These are phyloP conservation scores for Taurulus bubalis DNA, from an alignment of 2,113 vertebrate genomes.

Conservation along the genomic window DNA sequence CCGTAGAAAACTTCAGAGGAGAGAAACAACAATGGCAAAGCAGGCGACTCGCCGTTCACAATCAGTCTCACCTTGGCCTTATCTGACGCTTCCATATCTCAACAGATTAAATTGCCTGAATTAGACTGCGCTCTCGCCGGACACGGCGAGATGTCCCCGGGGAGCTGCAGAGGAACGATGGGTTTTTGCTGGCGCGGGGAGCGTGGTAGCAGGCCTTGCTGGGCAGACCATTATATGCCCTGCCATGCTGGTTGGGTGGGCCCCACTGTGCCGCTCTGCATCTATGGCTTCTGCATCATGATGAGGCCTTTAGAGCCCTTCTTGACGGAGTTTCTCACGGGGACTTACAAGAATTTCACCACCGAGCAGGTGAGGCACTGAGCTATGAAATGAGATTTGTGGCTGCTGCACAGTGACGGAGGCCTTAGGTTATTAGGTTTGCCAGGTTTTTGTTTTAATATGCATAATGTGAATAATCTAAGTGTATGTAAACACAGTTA, in stretches of 20 bases:
- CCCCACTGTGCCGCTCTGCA: constrained; percentile 84
- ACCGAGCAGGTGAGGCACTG: constrained; percentile 79
- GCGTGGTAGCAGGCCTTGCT: constrained; percentile 37
- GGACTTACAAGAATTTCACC: constrained; percentile 82
- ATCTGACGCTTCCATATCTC: constrained; percentile 76
- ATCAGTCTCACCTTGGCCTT: constrained; percentile 76
- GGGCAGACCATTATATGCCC: constrained; percentile 52
- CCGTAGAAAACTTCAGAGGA: constrained; percentile 58
- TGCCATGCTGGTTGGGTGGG: constrained; percentile 80
- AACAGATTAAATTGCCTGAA: constrained; percentile 72
- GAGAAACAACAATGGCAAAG: constrained; percentile 68
- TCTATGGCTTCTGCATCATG: constrained; percentile 87
- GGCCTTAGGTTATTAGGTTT: constrained; percentile 6
- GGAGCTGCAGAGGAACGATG: constrained; percentile 60
- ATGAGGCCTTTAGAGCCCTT: constrained; percentile 88
- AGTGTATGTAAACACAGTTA: neutral
- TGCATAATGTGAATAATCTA: constrained; percentile 30
- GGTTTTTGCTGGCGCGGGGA: constrained; percentile 56
- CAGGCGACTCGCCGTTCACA: constrained; percentile 64
- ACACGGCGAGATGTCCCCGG: constrained; percentile 34
- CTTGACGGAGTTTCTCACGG: constrained; percentile 85
- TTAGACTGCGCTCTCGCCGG: constrained; percentile 53
- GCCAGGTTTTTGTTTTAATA: constrained; percentile 2
- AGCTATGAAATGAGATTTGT: constrained; percentile 42
- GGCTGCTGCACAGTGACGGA: neutral